Conservation (phyloP, 1,140 invertebrate species). For the Vollenhovia emeryi region DNA sequence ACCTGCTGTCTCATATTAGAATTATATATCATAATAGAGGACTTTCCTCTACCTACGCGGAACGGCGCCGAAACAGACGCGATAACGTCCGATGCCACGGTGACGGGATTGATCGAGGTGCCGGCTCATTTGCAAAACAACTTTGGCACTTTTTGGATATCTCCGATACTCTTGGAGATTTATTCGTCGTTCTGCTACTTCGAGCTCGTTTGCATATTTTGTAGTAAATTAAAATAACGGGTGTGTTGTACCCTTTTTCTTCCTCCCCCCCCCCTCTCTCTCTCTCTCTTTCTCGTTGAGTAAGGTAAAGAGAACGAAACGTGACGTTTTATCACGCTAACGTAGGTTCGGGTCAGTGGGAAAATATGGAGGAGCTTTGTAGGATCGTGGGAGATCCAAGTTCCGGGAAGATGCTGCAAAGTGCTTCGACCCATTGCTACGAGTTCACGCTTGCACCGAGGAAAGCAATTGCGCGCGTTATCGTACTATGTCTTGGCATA, state of each 20-base stretch:
- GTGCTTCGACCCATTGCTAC: not conserved
- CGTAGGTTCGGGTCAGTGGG: not conserved
- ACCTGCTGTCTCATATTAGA: no score
- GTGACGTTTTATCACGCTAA: not conserved
- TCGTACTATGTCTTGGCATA: constrained; percentile 37
- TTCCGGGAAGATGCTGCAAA: constrained; percentile 28
- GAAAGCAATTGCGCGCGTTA: constrained; percentile 9
- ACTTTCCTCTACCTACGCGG: no score
- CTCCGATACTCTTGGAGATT: not conserved
- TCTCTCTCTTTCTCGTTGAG: not conserved
- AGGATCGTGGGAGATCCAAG: constrained; percentile 2
- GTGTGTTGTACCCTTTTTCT: no score
- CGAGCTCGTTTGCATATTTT: not conserved
- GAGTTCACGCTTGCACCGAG: constrained; percentile 8
- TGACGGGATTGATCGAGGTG: constrained; percentile 17
- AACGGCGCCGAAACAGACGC: no score
- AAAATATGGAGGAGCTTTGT: not conserved
- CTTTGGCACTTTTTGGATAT: not conserved
- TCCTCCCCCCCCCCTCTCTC: no score
- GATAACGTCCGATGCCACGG: constrained; percentile 5
- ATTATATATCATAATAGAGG: no score
- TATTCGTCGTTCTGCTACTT: not conserved
- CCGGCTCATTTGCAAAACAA: constrained; percentile 14
- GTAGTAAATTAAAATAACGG: not conserved
- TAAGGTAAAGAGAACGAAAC: not conserved